phyloP scores from a whole-genome alignment of 2,797 vertebrate species.

The Manis javanica region DNA sequence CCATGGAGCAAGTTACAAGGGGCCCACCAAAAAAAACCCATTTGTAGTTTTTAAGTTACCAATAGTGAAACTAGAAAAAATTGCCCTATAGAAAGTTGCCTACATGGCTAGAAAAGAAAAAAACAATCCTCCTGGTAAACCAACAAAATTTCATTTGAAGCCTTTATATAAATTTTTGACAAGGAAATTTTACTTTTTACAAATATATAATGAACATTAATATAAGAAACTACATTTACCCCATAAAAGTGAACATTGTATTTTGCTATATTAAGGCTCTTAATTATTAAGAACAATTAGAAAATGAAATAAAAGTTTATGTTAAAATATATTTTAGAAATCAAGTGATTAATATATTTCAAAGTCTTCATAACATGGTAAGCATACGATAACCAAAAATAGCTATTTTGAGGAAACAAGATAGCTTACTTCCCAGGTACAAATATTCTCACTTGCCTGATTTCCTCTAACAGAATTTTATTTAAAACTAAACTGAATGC shows the following conservation, averaged over 20 bases:
- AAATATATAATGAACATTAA: neutral
- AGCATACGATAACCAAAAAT: slow-evolving; percentile 66
- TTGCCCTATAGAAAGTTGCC: slow-evolving; percentile 58
- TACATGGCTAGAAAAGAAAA: slow-evolving; percentile 66
- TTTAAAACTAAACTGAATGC: slow-evolving; percentile 60
- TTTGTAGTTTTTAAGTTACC: slow-evolving; percentile 70
- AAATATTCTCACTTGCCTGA: slow-evolving; percentile 64
- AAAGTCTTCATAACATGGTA: slow-evolving; percentile 51
- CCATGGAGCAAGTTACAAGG: slow-evolving; percentile 61
- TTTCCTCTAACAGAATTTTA: slow-evolving; percentile 70
- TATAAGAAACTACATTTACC: slow-evolving; percentile 4
- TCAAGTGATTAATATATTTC: slow-evolving; percentile 43
- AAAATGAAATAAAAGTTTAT: slow-evolving; percentile 42
- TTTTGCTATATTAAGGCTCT: slow-evolving; percentile 40
- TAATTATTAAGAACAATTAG: slow-evolving; percentile 20
- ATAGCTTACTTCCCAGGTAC: slow-evolving; percentile 72
- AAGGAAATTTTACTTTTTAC: slow-evolving; percentile 14
- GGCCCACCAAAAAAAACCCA: slow-evolving; percentile 62
- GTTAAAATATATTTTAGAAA: slow-evolving; percentile 44
- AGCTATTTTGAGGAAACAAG: slow-evolving; percentile 53
- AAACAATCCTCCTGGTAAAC: slow-evolving; percentile 14
- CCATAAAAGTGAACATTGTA: neutral
- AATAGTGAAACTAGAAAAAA: slow-evolving; percentile 78
- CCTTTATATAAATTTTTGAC: slow-evolving; percentile 66
- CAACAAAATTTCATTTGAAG: slow-evolving; percentile 66